phyloP scores from a whole-genome alignment of 1,140 invertebrate genomes.

The Dinoponera quadriceps region DNA sequence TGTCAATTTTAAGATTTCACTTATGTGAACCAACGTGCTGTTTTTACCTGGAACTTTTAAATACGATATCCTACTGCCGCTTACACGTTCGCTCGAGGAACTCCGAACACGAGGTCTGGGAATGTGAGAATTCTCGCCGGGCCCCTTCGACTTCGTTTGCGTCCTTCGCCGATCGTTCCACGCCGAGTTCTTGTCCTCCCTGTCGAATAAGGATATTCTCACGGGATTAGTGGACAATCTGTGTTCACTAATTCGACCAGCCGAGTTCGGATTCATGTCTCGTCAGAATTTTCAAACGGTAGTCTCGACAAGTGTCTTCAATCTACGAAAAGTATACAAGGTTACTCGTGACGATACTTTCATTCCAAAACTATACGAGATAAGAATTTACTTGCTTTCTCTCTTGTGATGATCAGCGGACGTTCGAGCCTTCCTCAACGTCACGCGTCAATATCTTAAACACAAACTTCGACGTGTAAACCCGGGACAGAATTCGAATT shows the following conservation, averaged over 20 bases:
- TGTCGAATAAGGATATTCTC: slow-evolving; percentile 71
- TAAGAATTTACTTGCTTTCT: too few relatives aligned
- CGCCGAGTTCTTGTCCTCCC: slow-evolving; percentile 68
- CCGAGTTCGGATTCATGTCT: slow-evolving; percentile 70
- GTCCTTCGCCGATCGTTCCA: slow-evolving; percentile 66
- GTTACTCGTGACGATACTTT: too few relatives aligned
- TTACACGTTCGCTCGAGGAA: slow-evolving; percentile 72
- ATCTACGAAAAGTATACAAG: too few relatives aligned
- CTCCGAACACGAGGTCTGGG: slow-evolving; percentile 75
- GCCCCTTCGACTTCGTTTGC: slow-evolving; percentile 61
- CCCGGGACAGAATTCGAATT: too few relatives aligned
- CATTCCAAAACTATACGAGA: too few relatives aligned
- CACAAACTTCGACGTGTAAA: too few relatives aligned
- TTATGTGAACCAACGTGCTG: background rate
- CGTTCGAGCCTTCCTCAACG: too few relatives aligned
- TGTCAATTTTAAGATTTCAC: background rate
- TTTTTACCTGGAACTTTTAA: slow-evolving; percentile 67
- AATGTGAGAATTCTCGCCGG: slow-evolving; percentile 73
- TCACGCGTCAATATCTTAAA: too few relatives aligned
- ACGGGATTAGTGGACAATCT: slow-evolving; percentile 75
- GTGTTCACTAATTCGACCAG: too few relatives aligned
- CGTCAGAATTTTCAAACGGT: background rate
- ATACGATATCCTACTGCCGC: slow-evolving; percentile 65
- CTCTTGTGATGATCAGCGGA: too few relatives aligned
- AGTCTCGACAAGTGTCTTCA: too few relatives aligned